These are phyloP conservation scores for Microctonus brassicae DNA, from an alignment of 2,888 invertebrate species.

Conservation along the genomic window DNA sequence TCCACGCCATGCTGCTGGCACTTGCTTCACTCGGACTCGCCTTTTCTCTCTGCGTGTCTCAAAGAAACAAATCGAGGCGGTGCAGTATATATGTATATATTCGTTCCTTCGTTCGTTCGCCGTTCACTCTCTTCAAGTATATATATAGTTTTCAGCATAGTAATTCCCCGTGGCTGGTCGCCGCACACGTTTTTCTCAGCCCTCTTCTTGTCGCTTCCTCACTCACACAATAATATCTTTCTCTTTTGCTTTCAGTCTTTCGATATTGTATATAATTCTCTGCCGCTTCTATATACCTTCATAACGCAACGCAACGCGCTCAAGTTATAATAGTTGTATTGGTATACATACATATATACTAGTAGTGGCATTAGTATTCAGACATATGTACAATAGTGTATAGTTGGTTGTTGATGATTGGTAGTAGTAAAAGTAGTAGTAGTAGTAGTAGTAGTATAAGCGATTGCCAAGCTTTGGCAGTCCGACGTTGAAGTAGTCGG, in stretches of 20 bases:
- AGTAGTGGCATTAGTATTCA: not conserved
- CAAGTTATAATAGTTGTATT: not conserved
- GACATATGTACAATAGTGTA: not conserved
- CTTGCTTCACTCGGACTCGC: conserved; percentile 27
- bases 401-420: not conserved
- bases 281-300: conserved; percentile 36
- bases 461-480: conserved; percentile 59
- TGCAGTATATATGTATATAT: conserved; percentile 9
- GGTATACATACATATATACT: not conserved
- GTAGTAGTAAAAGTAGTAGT: not conserved
- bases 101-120: conserved; percentile 30
- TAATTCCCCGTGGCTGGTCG: conserved; percentile 59
- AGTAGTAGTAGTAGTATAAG: conserved; percentile 34
- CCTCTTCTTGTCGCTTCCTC: conserved; percentile 30
- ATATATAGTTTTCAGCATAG: conserved; percentile 53
- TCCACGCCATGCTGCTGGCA: conserved; percentile 21
- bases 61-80: conserved; percentile 38
- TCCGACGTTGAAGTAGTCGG: conserved; percentile 44
- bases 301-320: not conserved
- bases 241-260: conserved; percentile 40
- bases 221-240: conserved; percentile 24
- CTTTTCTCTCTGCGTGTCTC: conserved; percentile 15
- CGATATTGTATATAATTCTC: conserved; percentile 9
- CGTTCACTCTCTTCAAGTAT: conserved; percentile 31
- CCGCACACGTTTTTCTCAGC: conserved; percentile 6